phyloP scores from a whole-genome alignment of 2,888 invertebrate genomes.

The Bombyx huttoni region DNA sequence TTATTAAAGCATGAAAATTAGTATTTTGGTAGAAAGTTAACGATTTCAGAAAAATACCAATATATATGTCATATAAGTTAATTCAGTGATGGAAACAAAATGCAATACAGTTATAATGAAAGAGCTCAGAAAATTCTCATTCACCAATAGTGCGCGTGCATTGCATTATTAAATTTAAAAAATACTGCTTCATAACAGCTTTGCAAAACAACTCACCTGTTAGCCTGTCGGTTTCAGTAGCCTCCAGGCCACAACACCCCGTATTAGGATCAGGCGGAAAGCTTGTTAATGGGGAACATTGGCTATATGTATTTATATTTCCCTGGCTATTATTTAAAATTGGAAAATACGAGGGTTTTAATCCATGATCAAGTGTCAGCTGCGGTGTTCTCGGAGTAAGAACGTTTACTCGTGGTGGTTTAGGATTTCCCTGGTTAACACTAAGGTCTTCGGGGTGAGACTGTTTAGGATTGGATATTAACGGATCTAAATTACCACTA shows the following conservation, averaged over 20 bases:
- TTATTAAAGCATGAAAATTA: too few species aligned
- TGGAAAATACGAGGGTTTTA: background rate
- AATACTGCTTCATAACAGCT: background rate
- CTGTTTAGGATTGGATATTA: background rate
- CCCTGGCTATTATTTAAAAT: constrained; percentile 2
- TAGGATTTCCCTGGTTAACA: background rate
- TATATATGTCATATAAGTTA: too few species aligned
- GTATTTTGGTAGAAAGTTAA: too few species aligned
- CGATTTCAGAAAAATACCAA: too few species aligned
- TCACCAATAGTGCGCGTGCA: too few species aligned
- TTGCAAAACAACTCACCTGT: constrained; percentile 26
- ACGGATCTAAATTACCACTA: background rate
- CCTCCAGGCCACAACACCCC: constrained; percentile 51
- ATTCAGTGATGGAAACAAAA: too few species aligned
- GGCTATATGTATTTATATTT: constrained; percentile 11
- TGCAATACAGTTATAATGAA: too few species aligned
- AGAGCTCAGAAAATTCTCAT: too few species aligned
- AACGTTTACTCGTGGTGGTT: background rate
- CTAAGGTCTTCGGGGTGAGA: background rate
- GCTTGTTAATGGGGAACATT: constrained; percentile 32
- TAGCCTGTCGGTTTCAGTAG: constrained; percentile 34
- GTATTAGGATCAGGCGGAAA: constrained; percentile 38
- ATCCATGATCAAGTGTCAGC: constrained; percentile 1
- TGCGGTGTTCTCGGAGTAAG: background rate
- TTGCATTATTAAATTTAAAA: background rate